A percentile compares a stretch with the other conserved stretches of the same genome.
phyloP scores from a whole-genome alignment of 2,797 vertebrate species.

The Iguana delicatissima region DNA sequence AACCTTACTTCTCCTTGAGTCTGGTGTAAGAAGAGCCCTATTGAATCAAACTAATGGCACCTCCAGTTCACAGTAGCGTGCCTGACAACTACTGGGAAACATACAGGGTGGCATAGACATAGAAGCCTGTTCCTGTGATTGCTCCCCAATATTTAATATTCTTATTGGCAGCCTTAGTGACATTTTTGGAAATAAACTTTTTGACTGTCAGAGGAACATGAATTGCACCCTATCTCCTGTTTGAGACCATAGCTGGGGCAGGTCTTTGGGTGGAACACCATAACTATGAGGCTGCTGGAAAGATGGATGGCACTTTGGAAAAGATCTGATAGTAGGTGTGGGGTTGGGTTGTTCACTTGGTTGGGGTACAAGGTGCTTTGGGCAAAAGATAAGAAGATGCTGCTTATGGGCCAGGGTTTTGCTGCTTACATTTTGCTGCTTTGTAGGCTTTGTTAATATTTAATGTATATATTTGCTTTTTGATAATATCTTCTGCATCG shows the following conservation, averaged over 20 bases:
- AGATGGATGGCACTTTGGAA: background rate
- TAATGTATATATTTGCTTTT: background rate
- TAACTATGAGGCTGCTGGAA: background rate
- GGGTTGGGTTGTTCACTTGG: background rate
- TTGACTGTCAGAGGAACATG: background rate
- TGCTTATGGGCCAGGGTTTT: background rate
- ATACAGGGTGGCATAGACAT: background rate
- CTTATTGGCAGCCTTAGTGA: background rate
- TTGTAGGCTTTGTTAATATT: background rate
- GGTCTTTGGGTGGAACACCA: background rate
- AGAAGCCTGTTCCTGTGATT: background rate
- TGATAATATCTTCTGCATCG: background rate
- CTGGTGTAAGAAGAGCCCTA: slow-evolving; percentile 1
- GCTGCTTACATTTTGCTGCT: background rate
- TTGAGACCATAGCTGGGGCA: background rate
- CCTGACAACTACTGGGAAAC: background rate
- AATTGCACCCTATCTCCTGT: background rate
- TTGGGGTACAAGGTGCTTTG: background rate
- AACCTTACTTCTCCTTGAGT: slow-evolving; percentile 37
- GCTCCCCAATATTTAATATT: background rate
- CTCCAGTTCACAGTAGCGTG: background rate
- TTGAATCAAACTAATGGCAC: background rate
- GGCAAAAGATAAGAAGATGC: background rate
- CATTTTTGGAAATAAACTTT: background rate
- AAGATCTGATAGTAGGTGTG: background rate